Evolutionary conservation across 2,888 invertebrate genomes (phyloP).

Genomic region (Orchesellides sinensis): DNA sequence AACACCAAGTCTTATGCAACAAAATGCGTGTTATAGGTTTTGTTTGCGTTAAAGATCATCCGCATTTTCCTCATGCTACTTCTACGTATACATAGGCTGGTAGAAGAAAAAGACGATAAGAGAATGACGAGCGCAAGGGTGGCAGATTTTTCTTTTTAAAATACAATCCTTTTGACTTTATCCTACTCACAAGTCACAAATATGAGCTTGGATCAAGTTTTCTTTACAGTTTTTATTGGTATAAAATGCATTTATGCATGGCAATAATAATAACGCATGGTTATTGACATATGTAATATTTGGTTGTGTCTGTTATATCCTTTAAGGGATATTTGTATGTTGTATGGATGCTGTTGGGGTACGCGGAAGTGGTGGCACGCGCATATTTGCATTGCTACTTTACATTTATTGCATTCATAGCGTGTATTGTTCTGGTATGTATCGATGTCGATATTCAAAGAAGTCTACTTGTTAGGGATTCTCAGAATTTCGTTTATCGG

Average conservation of each 20-base stretch:
- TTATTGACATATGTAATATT: not conserved
- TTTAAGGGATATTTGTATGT: not conserved
- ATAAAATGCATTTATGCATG: not conserved
- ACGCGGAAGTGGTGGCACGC: not conserved
- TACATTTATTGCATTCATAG: constrained; percentile 13
- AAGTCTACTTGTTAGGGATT: no score
- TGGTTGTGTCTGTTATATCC: not conserved
- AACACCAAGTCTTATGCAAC: no score
- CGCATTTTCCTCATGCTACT: not conserved
- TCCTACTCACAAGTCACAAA: constrained; percentile 15
- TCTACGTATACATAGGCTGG: not conserved
- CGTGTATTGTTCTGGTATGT: no score
- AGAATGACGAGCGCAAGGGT: not conserved
- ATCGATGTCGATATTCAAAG: no score
- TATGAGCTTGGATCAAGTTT: constrained; percentile 1
- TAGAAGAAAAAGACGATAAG: not conserved
- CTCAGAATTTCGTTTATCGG: no score
- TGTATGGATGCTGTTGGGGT: no score
- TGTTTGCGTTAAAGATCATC: constrained; percentile 18
- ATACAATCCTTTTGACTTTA: constrained; percentile 12
- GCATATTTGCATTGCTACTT: constrained; percentile 2
- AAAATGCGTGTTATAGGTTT: not conserved
- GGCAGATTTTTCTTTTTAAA: not conserved
- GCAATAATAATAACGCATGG: not conserved
- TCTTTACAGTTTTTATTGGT: not conserved